Percentiles rank a stretch among this genome's conserved stretches.
These are phyloP conservation scores for Vespertilio murinus DNA, from an alignment of 2,797 vertebrate genomes.

Conservation along the genomic window DNA sequence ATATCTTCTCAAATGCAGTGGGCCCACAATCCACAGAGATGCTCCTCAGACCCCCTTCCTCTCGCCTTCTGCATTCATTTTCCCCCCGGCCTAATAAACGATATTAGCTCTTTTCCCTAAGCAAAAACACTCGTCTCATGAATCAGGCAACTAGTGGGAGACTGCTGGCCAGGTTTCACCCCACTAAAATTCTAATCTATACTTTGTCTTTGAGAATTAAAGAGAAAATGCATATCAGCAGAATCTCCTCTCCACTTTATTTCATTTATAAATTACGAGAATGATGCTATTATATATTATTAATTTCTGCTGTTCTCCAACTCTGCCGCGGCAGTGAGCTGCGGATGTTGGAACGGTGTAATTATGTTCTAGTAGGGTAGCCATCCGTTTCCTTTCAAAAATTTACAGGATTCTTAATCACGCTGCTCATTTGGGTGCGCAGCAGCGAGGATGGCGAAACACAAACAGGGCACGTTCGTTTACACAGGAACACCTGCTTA, in stretches of 20 bases:
- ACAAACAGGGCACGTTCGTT: constrained; percentile 98
- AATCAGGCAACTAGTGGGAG: constrained; percentile 85
- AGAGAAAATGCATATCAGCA: constrained; percentile 91
- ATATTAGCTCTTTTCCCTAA: constrained; percentile 83
- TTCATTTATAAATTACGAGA: constrained; percentile 99
- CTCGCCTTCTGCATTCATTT: constrained; percentile 74
- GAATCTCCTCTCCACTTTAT: constrained; percentile 95
- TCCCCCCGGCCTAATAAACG: constrained; percentile 80
- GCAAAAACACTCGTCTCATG: constrained; percentile 80
- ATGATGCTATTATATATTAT: constrained; percentile 99
- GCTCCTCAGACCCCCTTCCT: constrained; percentile 68
- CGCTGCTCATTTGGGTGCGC: constrained; percentile 96
- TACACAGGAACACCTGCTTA: constrained; percentile 99
- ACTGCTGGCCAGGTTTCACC: constrained; percentile 86
- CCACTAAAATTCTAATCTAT: constrained; percentile 90
- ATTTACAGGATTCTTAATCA: constrained; percentile 99
- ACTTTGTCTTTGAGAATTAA: constrained; percentile 92
- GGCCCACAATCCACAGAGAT: constrained; percentile 46
- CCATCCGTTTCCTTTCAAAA: constrained; percentile 99
- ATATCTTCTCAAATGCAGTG: constrained; percentile 69
- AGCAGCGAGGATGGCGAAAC: constrained; percentile 93
- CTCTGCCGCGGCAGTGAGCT: constrained; percentile 89
- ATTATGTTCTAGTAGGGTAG: constrained; percentile 99
- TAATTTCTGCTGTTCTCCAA: constrained; percentile 97
- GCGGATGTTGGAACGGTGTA: constrained; percentile 97